Evolutionary conservation across 1,140 invertebrate species (phyloP).

Genomic region (Heterodera carotae): DNA sequence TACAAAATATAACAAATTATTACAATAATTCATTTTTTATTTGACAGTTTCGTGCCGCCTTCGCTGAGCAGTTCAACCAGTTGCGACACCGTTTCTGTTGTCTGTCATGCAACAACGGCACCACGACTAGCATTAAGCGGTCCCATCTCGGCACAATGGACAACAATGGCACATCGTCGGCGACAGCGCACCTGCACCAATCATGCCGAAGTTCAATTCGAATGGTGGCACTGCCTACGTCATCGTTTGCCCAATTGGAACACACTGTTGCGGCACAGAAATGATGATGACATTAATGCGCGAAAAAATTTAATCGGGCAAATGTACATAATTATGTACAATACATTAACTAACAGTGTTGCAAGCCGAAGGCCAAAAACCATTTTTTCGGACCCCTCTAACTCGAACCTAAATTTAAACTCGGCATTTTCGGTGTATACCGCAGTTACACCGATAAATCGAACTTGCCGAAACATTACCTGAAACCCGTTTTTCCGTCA

Average conservation of each 20-base stretch:
- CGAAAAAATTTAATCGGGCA: too few species aligned
- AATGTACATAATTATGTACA: too few species aligned
- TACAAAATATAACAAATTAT: too few species aligned
- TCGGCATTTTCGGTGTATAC: too few species aligned
- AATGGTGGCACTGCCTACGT: not conserved
- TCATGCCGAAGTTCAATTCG: not conserved
- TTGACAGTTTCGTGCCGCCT: constrained; percentile 37
- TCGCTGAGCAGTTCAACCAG: constrained; percentile 20
- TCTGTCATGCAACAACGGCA: not conserved
- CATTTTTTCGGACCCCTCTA: too few species aligned
- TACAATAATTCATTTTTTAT: too few species aligned
- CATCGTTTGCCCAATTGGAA: not conserved
- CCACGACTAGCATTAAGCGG: not conserved
- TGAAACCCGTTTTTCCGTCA: too few species aligned
- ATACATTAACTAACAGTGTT: too few species aligned
- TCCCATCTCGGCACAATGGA: not conserved
- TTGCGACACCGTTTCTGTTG: not conserved
- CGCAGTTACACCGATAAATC: too few species aligned
- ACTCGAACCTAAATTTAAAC: too few species aligned
- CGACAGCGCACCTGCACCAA: not conserved
- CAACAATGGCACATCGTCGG: not conserved
- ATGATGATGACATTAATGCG: not conserved
- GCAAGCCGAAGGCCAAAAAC: too few species aligned
- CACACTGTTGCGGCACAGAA: not conserved
- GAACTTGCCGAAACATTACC: too few species aligned